These are phyloP conservation scores for Neoitamus cyanurus DNA, from an alignment of 2,888 invertebrate species.

Conservation along the genomic window DNA sequence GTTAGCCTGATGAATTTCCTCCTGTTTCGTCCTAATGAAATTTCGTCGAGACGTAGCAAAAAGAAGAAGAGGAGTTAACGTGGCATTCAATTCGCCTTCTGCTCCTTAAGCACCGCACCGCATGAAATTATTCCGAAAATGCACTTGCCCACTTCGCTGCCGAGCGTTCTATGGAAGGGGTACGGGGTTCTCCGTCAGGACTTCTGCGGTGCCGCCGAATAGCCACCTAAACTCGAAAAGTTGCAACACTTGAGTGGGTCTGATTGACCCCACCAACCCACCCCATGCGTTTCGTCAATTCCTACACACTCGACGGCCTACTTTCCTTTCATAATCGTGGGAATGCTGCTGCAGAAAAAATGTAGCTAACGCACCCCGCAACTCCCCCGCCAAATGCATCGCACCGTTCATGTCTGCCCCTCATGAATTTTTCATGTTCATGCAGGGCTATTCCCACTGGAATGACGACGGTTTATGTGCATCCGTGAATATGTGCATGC, in stretches of 20 bases:
- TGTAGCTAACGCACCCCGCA: neutral
- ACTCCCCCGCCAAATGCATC: neutral
- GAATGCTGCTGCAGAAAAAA: neutral
- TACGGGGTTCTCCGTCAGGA: neutral
- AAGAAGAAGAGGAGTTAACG: constrained; percentile 17
- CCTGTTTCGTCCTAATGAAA: constrained; percentile 17
- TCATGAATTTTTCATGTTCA: constrained; percentile 45
- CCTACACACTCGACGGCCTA: neutral
- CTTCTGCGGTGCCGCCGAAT: neutral
- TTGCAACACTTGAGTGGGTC: neutral
- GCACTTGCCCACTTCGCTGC: neutral
- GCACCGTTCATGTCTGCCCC: neutral
- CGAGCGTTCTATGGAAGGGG: neutral
- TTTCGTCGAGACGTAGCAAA: constrained; percentile 26
- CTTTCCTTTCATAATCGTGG: constrained; percentile 7
- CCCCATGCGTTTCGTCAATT: neutral
- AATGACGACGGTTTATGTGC: constrained; percentile 38
- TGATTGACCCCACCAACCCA: neutral
- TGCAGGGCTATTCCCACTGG: neutral
- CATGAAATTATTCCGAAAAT: neutral
- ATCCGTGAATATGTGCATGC: constrained; percentile 6
- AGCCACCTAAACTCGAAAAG: neutral
- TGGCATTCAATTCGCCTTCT: neutral
- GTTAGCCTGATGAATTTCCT: constrained; percentile 41
- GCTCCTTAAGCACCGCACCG: constrained; percentile 22